Percentiles rank a stretch among this genome's conserved stretches.
phyloP scores from a whole-genome alignment of 2,113 vertebrate genomes.

The Oxygymnocypris stewartii region DNA sequence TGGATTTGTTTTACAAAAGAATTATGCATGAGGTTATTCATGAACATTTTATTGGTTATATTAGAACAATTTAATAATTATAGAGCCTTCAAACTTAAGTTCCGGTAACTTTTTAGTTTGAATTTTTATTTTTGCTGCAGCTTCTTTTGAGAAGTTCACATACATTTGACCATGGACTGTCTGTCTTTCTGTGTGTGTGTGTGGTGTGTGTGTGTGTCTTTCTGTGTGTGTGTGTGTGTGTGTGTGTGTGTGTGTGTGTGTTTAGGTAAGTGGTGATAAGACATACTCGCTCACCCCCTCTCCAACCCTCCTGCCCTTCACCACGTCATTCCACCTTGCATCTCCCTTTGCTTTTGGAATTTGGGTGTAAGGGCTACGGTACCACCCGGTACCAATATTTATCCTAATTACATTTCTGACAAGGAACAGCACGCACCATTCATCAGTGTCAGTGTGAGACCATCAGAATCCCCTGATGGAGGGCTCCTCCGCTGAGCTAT shows the following conservation, averaged over 20 bases:
- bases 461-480: conserved; percentile 84
- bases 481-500: conserved; percentile 71
- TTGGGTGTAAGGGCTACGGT: conserved; percentile 87
- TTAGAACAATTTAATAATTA: neutral
- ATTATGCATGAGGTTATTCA: neutral
- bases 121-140: conserved; percentile 42
- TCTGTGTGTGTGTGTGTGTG: no score
- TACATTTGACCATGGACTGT: conserved; percentile 79
- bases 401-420: conserved; percentile 90
- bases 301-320: conserved; percentile 83
- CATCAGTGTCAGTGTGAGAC: conserved; percentile 95
- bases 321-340: conserved; percentile 88
- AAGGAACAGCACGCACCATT: conserved; percentile 89
- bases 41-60: neutral
- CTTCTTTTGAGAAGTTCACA: conserved; percentile 59
- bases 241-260: no score
- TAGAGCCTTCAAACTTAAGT: neutral
- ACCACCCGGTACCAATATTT: conserved; percentile 97
- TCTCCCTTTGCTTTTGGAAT: conserved; percentile 86
- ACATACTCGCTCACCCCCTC: conserved; percentile 75
- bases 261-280: conserved; percentile 87
- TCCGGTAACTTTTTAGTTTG: neutral
- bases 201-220: conserved; percentile 83
- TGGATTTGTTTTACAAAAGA: neutral
- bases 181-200: conserved; percentile 75